Conservation (phyloP, 2,113 vertebrate species). For the Notarius quadriscutis region DNA sequence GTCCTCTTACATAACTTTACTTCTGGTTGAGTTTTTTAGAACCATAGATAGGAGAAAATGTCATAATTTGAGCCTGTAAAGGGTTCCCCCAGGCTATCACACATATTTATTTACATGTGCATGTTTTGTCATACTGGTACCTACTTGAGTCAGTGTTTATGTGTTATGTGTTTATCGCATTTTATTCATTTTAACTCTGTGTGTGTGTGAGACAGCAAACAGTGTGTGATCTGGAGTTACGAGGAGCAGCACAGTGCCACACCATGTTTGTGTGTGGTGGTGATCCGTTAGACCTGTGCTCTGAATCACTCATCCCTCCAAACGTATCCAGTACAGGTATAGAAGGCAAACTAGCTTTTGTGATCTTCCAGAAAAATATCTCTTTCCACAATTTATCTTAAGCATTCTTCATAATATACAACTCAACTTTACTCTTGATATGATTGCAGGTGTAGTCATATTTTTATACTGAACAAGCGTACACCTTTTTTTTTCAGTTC, state of each 20-base stretch:
- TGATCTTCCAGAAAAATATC: neutral
- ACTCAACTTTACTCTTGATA: neutral
- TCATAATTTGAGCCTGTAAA: neutral
- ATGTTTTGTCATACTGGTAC: neutral
- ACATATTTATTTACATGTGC: neutral
- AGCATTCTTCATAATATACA: neutral
- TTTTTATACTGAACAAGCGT: neutral
- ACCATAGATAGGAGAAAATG: neutral
- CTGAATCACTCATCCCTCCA: slow-evolving; percentile 75
- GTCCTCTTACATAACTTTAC: neutral
- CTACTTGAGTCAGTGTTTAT: neutral
- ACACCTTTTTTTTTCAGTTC: neutral
- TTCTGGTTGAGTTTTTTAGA: neutral
- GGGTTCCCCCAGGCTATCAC: neutral
- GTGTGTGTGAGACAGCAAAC: slow-evolving; percentile 63
- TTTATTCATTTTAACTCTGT: neutral
- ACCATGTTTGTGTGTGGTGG: slow-evolving; percentile 83
- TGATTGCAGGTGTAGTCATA: neutral
- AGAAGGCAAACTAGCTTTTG: neutral
- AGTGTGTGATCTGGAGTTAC: slow-evolving; percentile 76
- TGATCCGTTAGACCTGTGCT: slow-evolving; percentile 69
- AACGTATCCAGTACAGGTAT: slow-evolving; percentile 69
- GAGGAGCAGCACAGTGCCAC: slow-evolving; percentile 75
- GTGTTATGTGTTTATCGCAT: neutral
- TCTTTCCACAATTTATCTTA: neutral